Base-by-base conservation (phyloP, 2,113 vertebrate species). In the Rafetus swinhoei region DNA sequence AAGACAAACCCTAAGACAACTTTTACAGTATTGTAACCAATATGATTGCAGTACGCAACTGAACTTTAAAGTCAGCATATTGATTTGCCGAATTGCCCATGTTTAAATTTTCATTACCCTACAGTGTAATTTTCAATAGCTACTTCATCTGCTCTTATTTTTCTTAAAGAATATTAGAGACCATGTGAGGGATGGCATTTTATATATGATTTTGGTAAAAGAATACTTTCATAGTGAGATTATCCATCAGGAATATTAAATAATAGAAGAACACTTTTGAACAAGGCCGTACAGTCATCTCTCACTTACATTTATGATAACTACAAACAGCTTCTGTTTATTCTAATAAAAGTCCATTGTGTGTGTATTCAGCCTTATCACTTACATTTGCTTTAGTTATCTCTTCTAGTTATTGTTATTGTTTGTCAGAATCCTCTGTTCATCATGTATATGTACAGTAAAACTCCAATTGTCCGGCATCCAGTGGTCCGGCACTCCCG, bases 111-210 rank as follows among this genome's bases (percentile, higher is more conserved):
- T 18, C 57, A 54, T 3, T 79, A 35, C 21, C 27, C 14, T 86
- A 69, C 52, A 74, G 39, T 35, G 9, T 74, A 65, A 25, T 65
- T 12, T 74, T 86, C 52, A 62, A 32, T 87, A 84, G 27, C 27
- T 88, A 0, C 89, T 91, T 94, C 4, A 52, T 4, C 2, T 86
- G 24, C 9, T 89, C 9, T 3, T 9, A 21, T 19, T 10, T 86
- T 88, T 88, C 13, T 69, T 72, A n/a, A 79, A 83, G 32, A 84
- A 86, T 6, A 83, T 45, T 79, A 79, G 11, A 69, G 86, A 21
- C 29, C 3, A 9, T 80, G 6, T 24, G 32, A 81, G 57, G 92
- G 87, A 27, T 39, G 72, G 35, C 21, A 39, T 39, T 74, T 74
- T 74, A n/a, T 74, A 45, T 21, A 45, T 74, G n/a, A 39, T 24